Conservation (phyloP, 1,140 invertebrate genomes). For the Cylas formicarius region DNA sequence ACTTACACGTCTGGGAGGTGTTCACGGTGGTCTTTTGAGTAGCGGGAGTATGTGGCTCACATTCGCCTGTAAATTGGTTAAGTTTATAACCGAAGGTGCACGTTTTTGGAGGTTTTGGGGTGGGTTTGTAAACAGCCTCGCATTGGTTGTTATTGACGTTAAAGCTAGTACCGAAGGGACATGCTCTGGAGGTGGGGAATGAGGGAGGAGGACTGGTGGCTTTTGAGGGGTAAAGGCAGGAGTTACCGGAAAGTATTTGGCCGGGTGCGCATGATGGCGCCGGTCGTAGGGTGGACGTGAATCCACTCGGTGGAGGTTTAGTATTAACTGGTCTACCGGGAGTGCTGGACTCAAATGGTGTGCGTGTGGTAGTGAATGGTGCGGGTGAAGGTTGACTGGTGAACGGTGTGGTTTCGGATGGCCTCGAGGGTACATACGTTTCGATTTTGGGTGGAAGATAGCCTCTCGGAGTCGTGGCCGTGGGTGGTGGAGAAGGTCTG, state of each 20-base stretch:
- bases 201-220: constrained; percentile 9
- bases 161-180: constrained; percentile 16
- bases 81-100: constrained; percentile 11
- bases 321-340: constrained; percentile 13
- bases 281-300: constrained; percentile 4
- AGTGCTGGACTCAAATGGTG: constrained; percentile 17
- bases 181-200: constrained; percentile 14
- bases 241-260: no score
- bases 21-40: neutral
- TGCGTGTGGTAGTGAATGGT: constrained; percentile 20
- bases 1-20: neutral
- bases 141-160: constrained; percentile 12
- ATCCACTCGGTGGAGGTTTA: constrained; percentile 6
- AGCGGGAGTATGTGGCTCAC: no score
- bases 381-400: constrained; percentile 19
- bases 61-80: constrained; percentile 6
- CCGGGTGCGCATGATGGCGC: constrained; percentile 9
- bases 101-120: neutral
- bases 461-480: constrained; percentile 11
- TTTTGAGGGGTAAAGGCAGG: no score
- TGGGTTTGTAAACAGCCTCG: constrained; percentile 9
- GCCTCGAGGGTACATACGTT: constrained; percentile 21
- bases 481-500: constrained; percentile 8
- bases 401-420: constrained; percentile 15
- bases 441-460: constrained; percentile 15